Percentiles rank a stretch among this genome's conserved stretches.
Conservation (phyloP, 2,113 vertebrate genomes). For the Leptobrachium ailaonicum region DNA sequence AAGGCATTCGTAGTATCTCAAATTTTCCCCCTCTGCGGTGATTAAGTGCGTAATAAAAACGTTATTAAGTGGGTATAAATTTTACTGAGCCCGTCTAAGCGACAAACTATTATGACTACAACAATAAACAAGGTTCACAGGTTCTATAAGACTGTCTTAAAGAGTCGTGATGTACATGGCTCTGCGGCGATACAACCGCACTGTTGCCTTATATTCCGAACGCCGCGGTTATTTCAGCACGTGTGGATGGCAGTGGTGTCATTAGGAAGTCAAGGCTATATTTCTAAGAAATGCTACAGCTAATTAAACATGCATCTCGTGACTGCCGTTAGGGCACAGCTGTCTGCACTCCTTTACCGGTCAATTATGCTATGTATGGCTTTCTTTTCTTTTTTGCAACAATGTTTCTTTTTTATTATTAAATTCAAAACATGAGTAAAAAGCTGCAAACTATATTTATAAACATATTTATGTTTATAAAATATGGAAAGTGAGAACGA, state of each 20-base stretch:
- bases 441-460: too few relatives aligned
- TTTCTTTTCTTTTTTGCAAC: neutral
- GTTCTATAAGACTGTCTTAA: constrained; percentile 35
- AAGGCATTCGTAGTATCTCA: constrained; percentile 57
- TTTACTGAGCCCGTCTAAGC: constrained; percentile 54
- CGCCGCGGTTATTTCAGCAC: too few relatives aligned
- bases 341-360: neutral
- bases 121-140: constrained; percentile 53
- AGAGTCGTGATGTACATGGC: neutral
- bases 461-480: too few relatives aligned
- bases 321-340: neutral
- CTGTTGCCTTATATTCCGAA: too few relatives aligned
- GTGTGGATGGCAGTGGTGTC: neutral
- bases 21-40: constrained; percentile 55
- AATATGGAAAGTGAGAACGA: too few relatives aligned
- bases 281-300: neutral
- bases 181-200: neutral
- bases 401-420: too few relatives aligned
- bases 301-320: neutral
- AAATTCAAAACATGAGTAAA: too few relatives aligned
- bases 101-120: constrained; percentile 53
- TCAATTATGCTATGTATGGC: neutral
- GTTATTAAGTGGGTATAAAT: constrained; percentile 63
- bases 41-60: constrained; percentile 65
- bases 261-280: neutral